These are phyloP conservation scores for Sitophilus oryzae DNA, from an alignment of 1,140 invertebrate species.

Conservation along the genomic window DNA sequence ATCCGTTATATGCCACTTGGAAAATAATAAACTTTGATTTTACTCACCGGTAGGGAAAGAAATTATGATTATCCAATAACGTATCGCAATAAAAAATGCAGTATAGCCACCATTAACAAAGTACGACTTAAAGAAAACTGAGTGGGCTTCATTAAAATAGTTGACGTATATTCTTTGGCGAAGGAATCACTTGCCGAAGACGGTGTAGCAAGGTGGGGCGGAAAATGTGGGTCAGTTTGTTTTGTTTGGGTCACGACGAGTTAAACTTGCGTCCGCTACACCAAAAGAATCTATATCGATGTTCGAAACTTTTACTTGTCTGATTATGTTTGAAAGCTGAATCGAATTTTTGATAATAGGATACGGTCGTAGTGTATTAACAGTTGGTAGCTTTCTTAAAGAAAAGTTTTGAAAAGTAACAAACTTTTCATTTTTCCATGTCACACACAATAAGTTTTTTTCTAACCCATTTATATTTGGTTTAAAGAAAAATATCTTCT, in stretches of 20 bases:
- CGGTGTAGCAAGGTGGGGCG: conserved; percentile 7
- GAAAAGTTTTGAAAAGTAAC: no score
- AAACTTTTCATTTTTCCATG: no score
- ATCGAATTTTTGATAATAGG: no score
- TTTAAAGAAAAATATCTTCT: no score
- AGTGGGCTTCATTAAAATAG: conserved; percentile 12
- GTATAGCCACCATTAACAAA: neutral
- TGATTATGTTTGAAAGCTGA: neutral
- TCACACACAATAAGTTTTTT: no score
- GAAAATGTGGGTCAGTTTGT: conserved; percentile 8
- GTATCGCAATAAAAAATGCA: neutral
- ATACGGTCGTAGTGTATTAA: no score
- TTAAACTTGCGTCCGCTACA: conserved; percentile 12
- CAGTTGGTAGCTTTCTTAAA: no score
- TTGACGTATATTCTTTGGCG: conserved; percentile 10
- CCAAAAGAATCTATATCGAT: neutral
- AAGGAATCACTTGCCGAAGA: conserved; percentile 9
- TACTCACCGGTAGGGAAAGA: neutral
- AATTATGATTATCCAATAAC: neutral
- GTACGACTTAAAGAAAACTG: conserved; percentile 14
- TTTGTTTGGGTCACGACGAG: conserved; percentile 7
- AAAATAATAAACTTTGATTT: neutral
- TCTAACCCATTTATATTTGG: no score
- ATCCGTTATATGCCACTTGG: neutral
- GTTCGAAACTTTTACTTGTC: neutral